phyloP scores from a whole-genome alignment of 2,797 vertebrate genomes.

The Meda fulgida region DNA sequence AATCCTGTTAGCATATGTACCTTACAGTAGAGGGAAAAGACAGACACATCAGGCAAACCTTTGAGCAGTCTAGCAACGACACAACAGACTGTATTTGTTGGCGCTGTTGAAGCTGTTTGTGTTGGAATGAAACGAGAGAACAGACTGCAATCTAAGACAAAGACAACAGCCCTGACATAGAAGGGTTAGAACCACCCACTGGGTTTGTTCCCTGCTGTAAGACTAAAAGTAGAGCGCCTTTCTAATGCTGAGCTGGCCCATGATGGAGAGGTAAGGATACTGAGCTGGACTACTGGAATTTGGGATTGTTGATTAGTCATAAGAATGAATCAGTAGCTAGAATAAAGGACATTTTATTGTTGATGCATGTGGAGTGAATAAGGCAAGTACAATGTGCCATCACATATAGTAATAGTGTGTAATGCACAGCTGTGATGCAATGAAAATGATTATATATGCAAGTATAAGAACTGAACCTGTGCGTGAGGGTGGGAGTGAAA shows the following conservation, averaged over 20 bases:
- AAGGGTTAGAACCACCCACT: neutral
- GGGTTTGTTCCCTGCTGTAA: neutral
- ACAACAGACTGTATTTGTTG: conserved; percentile 5
- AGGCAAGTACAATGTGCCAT: neutral
- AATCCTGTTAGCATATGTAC: neutral
- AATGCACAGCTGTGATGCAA: neutral
- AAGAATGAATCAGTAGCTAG: neutral
- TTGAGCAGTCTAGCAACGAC: neutral
- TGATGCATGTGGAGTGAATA: neutral
- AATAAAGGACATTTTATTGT: neutral
- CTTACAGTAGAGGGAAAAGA: neutral
- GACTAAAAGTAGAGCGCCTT: neutral
- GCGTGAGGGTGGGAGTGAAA: neutral
- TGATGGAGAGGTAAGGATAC: neutral
- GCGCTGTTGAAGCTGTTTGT: neutral
- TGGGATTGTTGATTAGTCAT: neutral
- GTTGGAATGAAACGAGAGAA: neutral
- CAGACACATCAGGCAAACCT: neutral
- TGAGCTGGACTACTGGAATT: neutral
- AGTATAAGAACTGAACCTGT: neutral
- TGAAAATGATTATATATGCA: neutral
- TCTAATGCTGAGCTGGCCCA: neutral
- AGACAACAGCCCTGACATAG: conserved; percentile 8
- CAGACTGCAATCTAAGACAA: neutral
- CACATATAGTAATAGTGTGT: rapidly evolving